phyloP scores from a whole-genome alignment of 2,888 invertebrate species.

The Melitaea athalia region DNA sequence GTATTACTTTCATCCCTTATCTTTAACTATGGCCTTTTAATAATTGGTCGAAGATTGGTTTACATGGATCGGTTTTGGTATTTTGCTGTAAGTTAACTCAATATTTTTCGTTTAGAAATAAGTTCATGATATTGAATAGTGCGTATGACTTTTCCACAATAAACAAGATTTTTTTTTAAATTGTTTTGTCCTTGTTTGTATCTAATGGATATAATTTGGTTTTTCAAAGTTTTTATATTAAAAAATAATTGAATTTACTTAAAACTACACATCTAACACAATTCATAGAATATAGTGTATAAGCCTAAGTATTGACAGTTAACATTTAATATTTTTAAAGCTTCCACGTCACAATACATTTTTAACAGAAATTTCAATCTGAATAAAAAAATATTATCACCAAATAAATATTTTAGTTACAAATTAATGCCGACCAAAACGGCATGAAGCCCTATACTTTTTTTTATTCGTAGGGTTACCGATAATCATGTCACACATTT shows the following conservation, averaged over 20 bases:
- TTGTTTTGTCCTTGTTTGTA: neutral
- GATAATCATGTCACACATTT: slow-evolving; percentile 82
- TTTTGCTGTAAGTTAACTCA: neutral
- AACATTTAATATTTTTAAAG: too few relatives aligned
- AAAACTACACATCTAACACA: too few relatives aligned
- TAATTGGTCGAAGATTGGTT: slow-evolving; percentile 62
- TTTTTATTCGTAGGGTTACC: slow-evolving; percentile 66
- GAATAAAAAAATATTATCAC: too few relatives aligned
- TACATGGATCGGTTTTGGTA: slow-evolving; percentile 49
- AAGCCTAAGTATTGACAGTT: too few relatives aligned
- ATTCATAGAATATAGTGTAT: too few relatives aligned
- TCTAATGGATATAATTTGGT: too few relatives aligned
- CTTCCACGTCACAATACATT: neutral
- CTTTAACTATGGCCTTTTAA: slow-evolving; percentile 60
- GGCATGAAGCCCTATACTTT: slow-evolving; percentile 55
- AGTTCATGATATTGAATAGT: neutral
- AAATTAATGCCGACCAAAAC: slow-evolving; percentile 12
- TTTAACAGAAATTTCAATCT: neutral
- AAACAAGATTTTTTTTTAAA: neutral
- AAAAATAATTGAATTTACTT: too few relatives aligned
- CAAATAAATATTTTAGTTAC: too few relatives aligned
- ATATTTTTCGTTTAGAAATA: neutral
- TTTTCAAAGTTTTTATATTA: too few relatives aligned
- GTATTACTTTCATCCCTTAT: slow-evolving; percentile 80
- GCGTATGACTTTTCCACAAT: neutral